A percentile compares a stretch with the other conserved stretches of the same genome.
Conservation (phyloP, 1,140 invertebrate genomes). For the Notospermus geniculatus region DNA sequence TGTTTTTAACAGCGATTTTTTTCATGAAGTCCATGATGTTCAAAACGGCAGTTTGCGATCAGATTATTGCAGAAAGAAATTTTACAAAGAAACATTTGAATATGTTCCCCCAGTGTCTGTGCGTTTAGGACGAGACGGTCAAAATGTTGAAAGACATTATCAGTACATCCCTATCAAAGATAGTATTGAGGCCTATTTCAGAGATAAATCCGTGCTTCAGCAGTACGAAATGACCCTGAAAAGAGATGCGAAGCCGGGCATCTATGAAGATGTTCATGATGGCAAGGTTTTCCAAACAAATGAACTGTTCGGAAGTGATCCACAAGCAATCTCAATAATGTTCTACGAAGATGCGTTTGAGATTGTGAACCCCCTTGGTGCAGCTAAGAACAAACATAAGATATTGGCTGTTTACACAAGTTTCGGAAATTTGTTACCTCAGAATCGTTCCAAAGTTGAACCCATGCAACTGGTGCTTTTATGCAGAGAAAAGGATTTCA, state of each 20-base stretch:
- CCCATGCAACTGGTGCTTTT: constrained; percentile 10
- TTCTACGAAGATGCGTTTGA: constrained; percentile 12
- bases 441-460: constrained; percentile 12
- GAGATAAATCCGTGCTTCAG: too few relatives aligned
- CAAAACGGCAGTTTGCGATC: neutral
- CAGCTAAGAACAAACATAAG: constrained; percentile 12
- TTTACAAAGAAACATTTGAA: neutral
- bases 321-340: neutral
- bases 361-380: constrained; percentile 6
- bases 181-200: too few relatives aligned
- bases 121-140: neutral
- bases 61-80: constrained; percentile 2
- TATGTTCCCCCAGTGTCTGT: constrained; percentile 3
- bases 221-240: too few relatives aligned
- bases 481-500: constrained; percentile 9
- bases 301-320: neutral
- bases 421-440: constrained; percentile 9
- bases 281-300: neutral
- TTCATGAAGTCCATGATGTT: neutral
- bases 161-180: constrained; percentile 3
- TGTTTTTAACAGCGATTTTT: neutral
- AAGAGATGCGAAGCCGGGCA: too few relatives aligned
- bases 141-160: constrained; percentile 4
- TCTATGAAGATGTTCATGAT: constrained; percentile 2
- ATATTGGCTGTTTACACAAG: constrained; percentile 3